Evolutionary conservation across 2,113 vertebrate genomes (phyloP), one percentile per base, ranked within the genome.

Genomic region (Taxidea taxus): DNA sequence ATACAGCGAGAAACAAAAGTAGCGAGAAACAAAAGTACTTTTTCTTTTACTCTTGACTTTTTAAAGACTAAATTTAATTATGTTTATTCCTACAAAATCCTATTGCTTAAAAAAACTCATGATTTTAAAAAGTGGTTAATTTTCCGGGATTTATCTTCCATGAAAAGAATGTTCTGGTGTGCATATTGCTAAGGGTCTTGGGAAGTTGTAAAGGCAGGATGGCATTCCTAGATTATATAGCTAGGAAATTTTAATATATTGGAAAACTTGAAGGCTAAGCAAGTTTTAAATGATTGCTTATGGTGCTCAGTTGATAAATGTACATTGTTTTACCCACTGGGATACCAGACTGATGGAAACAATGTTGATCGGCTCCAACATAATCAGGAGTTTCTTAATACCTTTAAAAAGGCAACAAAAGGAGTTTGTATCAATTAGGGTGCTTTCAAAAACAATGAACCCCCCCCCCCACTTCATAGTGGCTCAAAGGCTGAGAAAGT

Each of bases 381-480:
- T 64, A 66, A 62, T 56, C 25, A 83, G 84, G 74, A 60, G 25
- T 74, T 89, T 93, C 49, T 92, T 58, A 80, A 80, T 25, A 93
- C 37, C 1, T 95, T 94, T 89, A 74, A 84, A 94, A 78, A 49
- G 72, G 31, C 14, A 89, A 56, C 29, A 42, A 42, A 85, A 87
- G 37, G 49, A 90, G 49, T 83, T 85, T 60, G 72, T 66, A 62
- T 85, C 39, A 82, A 47, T 85, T 80, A 94, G 60, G 68, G 39
- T 51, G 74, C 74, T 62, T 93, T 84, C 23, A 60, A 66, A n/a
- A 78, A 77, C 20, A 81, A 80, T 91, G 44, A 39, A 81, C 51
- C 68, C 34, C 34, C 68, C 34, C 34, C 68, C n/a, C 92, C 81
- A 92, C 84, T 96, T 96, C 47, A 70, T 97, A 95, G 90, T 64